Conservation (phyloP, 2,888 invertebrate genomes). For the Nomada lathburiana region DNA sequence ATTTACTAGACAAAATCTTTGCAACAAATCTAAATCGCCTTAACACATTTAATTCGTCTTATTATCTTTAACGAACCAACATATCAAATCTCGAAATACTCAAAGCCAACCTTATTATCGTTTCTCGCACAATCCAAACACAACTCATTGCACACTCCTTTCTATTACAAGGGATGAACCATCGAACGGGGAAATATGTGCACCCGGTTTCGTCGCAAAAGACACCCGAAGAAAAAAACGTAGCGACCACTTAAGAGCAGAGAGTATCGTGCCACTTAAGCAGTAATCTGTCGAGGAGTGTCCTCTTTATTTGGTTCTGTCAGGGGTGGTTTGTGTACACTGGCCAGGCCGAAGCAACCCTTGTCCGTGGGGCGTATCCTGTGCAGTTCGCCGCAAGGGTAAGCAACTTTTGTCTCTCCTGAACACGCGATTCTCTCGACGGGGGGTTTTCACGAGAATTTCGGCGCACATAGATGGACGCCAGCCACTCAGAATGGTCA, state of each 20-base stretch:
- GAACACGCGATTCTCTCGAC: constrained; percentile 39
- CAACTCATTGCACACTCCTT: neutral
- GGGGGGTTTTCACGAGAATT: constrained; percentile 57
- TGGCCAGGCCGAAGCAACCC: constrained; percentile 54
- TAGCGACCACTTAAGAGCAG: constrained; percentile 70
- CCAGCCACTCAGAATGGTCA: constrained; percentile 70
- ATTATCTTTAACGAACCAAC: too few species aligned
- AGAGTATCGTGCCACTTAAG: constrained; percentile 72
- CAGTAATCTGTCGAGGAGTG: constrained; percentile 72
- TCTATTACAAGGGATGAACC: neutral
- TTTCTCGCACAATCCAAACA: neutral
- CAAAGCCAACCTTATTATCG: neutral
- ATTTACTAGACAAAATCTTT: too few species aligned
- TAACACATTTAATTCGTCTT: too few species aligned
- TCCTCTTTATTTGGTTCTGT: constrained; percentile 64
- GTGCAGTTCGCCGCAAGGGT: constrained; percentile 56
- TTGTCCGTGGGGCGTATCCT: constrained; percentile 67
- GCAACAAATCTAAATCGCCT: too few species aligned
- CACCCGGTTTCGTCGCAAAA: neutral
- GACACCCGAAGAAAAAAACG: constrained; percentile 47
- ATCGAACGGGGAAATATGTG: neutral
- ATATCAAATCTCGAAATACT: neutral
- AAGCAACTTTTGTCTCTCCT: constrained; percentile 68
- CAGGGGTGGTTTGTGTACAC: constrained; percentile 62
- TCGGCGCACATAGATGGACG: constrained; percentile 51